Evolutionary conservation across 23 tunicate genomes (phyloP), one percentile per base, ranked within the genome.

Genomic region (Ascidia mentula): DNA sequence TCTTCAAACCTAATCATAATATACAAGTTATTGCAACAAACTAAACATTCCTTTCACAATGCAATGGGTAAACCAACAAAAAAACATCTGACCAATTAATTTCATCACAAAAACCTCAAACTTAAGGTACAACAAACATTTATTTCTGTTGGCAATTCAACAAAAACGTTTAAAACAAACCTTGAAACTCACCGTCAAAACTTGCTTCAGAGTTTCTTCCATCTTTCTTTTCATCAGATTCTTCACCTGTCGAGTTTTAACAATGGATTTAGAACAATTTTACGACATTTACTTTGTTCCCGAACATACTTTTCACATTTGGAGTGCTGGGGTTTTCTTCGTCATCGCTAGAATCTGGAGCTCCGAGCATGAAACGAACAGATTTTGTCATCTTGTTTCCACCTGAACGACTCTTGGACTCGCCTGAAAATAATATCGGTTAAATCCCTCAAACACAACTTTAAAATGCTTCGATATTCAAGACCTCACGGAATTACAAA

Each of bases 331-430:
- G 65, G n/a, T n/a, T n/a, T 17, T 75, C 78, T 37, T 92, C 97
- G 36, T 92, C 97, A 69, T 79, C 85, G 38, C 86, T 80, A 1
- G 86, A 82, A 45, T 92, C 97, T 32, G 97, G 91, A 74, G 84
- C 37, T 18, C 97, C 97, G 15, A 92, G 79, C 76, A 74, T 78
- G 61, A 92, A 92, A 37, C 97, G 91, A 9, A 87, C 91, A 6
- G 91, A 77, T 79, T 92, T 87, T 18, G 31, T 42, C 26, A 88
- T 82, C 0, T 59, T 71, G 13, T 5, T 9, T 5, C 12, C 13
- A 6, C 28, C 7, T 20, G 65, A 53, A 20, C 24, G 22, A 5
- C 28, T 53, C 24, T 53, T 53, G 4, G 65, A 53, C 22, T 53
- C 65, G 1, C 12, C 7, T 5, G 24, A 9, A 15, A 42, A 42